Conservation (phyloP, 2,888 invertebrate species). For the Gari tellinella region DNA sequence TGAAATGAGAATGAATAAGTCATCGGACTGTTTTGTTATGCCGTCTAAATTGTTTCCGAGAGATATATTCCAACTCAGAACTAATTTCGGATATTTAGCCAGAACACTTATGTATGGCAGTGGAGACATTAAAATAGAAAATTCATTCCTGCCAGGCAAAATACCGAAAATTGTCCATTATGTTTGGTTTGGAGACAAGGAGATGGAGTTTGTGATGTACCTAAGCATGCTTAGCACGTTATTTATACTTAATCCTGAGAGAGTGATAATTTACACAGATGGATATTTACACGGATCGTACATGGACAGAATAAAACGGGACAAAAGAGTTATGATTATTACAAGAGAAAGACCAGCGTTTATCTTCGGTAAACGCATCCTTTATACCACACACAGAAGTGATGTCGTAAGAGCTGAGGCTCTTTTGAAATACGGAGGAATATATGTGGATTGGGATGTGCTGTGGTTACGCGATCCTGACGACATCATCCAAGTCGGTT, state of each 20-base stretch:
- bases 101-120: constrained; percentile 71
- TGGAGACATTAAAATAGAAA: constrained; percentile 48
- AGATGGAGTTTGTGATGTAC: constrained; percentile 79
- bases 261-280: constrained; percentile 79
- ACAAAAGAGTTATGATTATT: constrained; percentile 65
- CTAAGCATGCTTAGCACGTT: constrained; percentile 78
- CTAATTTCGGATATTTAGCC: constrained; percentile 62
- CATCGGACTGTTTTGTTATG: constrained; percentile 10
- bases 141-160: constrained; percentile 45
- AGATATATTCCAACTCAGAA: constrained; percentile 69
- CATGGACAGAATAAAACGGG: constrained; percentile 69
- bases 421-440: constrained; percentile 81
- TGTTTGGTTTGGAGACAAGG: constrained; percentile 76
- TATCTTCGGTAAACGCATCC: constrained; percentile 71
- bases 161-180: constrained; percentile 82
- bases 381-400: constrained; percentile 76
- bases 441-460: constrained; percentile 83
- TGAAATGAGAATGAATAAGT: constrained; percentile 4
- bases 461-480: constrained; percentile 77
- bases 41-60: constrained; percentile 60
- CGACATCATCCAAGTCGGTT: constrained; percentile 62
- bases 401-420: constrained; percentile 81
- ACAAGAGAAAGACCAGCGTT: constrained; percentile 63
- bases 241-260: constrained; percentile 75
- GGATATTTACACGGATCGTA: constrained; percentile 70